A percentile compares a stretch with the other conserved stretches of the same genome.
Evolutionary conservation across 2,113 vertebrate species (phyloP).

Genomic region (Eidolon helvum): DNA sequence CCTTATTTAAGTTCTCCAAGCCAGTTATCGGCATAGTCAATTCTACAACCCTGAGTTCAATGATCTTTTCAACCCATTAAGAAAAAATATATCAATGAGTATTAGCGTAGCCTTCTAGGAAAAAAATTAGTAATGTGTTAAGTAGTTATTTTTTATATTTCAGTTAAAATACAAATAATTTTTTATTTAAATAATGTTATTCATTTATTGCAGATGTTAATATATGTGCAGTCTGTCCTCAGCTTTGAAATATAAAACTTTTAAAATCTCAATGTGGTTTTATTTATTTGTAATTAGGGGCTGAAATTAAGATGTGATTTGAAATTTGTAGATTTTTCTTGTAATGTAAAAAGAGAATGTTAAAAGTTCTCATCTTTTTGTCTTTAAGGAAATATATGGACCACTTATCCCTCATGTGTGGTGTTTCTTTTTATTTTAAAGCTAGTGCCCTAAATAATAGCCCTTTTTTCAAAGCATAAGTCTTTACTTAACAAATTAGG

Average conservation of each 20-base stretch:
- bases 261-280: neutral
- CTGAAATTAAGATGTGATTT: neutral
- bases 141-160: conserved; percentile 17
- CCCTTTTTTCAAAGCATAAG: neutral
- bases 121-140: neutral
- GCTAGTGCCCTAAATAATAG: neutral
- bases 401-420: neutral
- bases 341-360: neutral
- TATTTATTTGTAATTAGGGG: neutral
- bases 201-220: neutral
- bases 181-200: conserved; percentile 12
- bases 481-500: neutral
- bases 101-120: neutral
- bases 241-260: neutral
- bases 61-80: neutral
- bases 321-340: neutral
- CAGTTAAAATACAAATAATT: neutral
- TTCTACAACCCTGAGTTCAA: neutral
- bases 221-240: neutral
- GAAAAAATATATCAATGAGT: neutral
- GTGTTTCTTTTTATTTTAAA: neutral
- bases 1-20: neutral
- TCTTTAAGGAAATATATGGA: neutral
- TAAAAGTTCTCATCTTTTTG: neutral
- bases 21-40: neutral